phyloP scores from a whole-genome alignment of 2,888 invertebrate genomes.

The Brachylomia viminalis region DNA sequence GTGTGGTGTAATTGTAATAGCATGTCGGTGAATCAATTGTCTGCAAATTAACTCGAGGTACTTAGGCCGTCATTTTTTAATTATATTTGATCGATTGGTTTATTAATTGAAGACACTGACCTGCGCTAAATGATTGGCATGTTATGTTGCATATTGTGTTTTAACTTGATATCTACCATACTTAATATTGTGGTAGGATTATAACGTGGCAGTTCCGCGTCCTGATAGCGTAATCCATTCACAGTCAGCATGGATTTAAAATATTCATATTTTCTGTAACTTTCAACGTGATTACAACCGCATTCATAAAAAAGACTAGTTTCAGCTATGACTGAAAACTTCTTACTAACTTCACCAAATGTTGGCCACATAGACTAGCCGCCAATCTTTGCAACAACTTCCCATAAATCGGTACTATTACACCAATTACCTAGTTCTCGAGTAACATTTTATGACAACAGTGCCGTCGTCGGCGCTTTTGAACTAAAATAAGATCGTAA shows the following conservation, averaged over 20 bases:
- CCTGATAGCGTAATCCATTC: not conserved
- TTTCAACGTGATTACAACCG: not conserved
- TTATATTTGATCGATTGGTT: slow-evolving; percentile 6
- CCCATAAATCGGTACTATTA: slow-evolving; percentile 31
- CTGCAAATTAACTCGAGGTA: slow-evolving; percentile 7
- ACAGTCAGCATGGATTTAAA: not conserved
- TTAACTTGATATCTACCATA: not conserved
- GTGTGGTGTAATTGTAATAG: not conserved
- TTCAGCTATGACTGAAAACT: not conserved
- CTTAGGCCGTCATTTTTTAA: not conserved
- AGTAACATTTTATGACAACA: slow-evolving; percentile 52
- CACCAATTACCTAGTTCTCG: slow-evolving; percentile 35
- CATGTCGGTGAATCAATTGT: slow-evolving; percentile 15
- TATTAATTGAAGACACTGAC: slow-evolving; percentile 18
- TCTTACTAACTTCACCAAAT: not conserved
- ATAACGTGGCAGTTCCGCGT: not conserved
- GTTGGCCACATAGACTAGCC: not conserved
- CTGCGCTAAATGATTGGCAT: not conserved
- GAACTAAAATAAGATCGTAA: slow-evolving; percentile 53
- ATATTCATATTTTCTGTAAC: not conserved
- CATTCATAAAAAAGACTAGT: not conserved
- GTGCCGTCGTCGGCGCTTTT: slow-evolving; percentile 49
- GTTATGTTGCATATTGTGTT: not conserved
- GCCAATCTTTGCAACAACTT: slow-evolving; percentile 2
- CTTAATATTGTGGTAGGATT: not conserved